Evolutionary conservation across 2,888 invertebrate genomes (phyloP).

Genomic region (Pachydiplax longipennis): DNA sequence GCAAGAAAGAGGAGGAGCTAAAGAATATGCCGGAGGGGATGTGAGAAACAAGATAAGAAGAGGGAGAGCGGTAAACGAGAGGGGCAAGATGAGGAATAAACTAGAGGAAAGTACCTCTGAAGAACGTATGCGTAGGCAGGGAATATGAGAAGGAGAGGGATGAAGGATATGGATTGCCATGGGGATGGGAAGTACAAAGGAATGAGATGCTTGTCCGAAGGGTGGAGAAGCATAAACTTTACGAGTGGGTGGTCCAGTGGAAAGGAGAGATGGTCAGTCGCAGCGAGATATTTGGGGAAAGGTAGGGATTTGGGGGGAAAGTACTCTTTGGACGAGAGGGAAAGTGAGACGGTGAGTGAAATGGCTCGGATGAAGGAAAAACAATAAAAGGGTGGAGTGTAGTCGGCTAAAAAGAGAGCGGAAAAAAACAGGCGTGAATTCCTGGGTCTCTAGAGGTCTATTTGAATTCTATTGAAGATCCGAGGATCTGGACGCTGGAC

Average conservation of each 20-base stretch:
- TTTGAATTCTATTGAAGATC: not conserved
- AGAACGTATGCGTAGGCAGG: not conserved
- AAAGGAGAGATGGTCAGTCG: not conserved
- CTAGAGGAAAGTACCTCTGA: not conserved
- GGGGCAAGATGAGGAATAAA: not conserved
- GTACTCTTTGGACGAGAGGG: not conserved
- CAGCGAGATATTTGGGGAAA: not conserved
- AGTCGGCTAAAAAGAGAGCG: not conserved
- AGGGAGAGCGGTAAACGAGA: not conserved
- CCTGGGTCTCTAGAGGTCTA: not conserved
- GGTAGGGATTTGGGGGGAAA: not conserved
- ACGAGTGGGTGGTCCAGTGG: not conserved
- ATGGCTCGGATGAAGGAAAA: not conserved
- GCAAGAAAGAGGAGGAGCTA: not conserved
- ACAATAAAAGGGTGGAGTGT: conserved; percentile 21
- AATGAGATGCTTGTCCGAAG: not conserved
- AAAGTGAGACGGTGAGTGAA: not conserved
- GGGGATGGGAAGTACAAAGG: not conserved
- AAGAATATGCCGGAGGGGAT: not conserved
- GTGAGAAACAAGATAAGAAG: not conserved
- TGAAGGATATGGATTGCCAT: not conserved
- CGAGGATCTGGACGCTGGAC: not conserved
- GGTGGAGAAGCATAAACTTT: not conserved
- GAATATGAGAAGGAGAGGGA: not conserved
- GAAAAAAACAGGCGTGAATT: not conserved